A percentile compares a stretch with the other conserved stretches of the same genome.
Evolutionary conservation across 2,797 vertebrate genomes (phyloP).

Genomic region (Austrolebias charrua): DNA sequence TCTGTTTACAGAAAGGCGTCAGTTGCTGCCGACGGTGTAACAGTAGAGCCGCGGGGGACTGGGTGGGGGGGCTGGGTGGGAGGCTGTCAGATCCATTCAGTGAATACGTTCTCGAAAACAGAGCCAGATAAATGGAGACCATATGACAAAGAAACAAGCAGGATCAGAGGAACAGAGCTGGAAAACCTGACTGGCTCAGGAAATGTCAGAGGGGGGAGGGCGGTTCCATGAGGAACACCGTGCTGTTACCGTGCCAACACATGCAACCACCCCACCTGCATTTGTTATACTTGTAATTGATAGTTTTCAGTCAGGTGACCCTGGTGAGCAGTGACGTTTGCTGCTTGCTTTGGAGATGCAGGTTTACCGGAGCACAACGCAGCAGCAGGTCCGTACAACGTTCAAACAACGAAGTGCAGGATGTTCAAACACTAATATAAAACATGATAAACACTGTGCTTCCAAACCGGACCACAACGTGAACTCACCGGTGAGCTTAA

Average conservation of each 20-base stretch:
- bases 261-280: conserved; percentile 24
- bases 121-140: conserved; percentile 57
- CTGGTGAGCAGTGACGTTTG: background rate
- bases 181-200: conserved; percentile 51
- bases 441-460: background rate
- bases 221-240: background rate
- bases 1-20: conserved; percentile 45
- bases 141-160: conserved; percentile 48
- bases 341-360: no score
- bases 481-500: background rate
- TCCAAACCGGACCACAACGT: background rate
- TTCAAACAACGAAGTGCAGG: background rate
- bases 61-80: conserved; percentile 21
- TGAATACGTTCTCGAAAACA: conserved; percentile 10
- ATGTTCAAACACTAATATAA: background rate
- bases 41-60: conserved; percentile 35
- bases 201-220: conserved; percentile 23
- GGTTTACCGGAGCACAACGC: background rate
- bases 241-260: conserved; percentile 20
- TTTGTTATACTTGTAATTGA: conserved; percentile 25
- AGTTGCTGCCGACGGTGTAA: conserved; percentile 36
- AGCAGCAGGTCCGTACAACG: background rate
- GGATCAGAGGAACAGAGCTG: conserved; percentile 29
- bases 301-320: no score
- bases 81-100: background rate